Conservation (phyloP, 2,797 vertebrate species). For the Diplodus sargus region DNA sequence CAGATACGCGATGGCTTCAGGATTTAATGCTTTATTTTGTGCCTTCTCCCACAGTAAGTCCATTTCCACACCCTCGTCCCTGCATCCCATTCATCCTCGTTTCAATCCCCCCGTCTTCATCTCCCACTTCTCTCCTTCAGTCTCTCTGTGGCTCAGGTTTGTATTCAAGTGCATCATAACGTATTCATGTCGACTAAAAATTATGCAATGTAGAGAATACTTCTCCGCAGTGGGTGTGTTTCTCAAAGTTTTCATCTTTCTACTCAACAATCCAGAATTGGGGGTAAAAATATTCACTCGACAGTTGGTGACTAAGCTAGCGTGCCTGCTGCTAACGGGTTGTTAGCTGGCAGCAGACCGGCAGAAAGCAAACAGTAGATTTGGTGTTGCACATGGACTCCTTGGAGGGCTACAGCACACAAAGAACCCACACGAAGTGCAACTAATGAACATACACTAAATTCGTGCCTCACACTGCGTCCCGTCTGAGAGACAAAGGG, state of each 20-base stretch:
- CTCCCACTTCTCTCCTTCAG: background rate
- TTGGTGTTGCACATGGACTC: conserved; percentile 33
- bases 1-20: conserved; percentile 10
- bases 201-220: background rate
- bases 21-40: conserved; percentile 16
- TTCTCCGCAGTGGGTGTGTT: background rate
- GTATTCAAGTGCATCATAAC: conserved; percentile 1
- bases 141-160: conserved; percentile 11
- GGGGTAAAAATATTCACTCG: conserved; percentile 36
- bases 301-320: conserved; percentile 54
- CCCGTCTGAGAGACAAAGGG: too few species aligned
- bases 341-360: conserved; percentile 27
- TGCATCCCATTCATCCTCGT: background rate
- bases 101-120: background rate
- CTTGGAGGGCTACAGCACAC: background rate
- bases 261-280: conserved; percentile 7
- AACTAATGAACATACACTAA: background rate
- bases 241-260: conserved; percentile 1
- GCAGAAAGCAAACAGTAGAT: conserved; percentile 47
- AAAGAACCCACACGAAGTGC: background rate
- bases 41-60: background rate
- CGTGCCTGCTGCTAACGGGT: conserved; percentile 17
- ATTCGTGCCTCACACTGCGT: background rate
- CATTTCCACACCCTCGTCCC: conserved; percentile 10
- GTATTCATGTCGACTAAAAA: too few species aligned